phyloP scores from a whole-genome alignment of 2,797 vertebrate genomes.

The Coregonus ussuriensis region DNA sequence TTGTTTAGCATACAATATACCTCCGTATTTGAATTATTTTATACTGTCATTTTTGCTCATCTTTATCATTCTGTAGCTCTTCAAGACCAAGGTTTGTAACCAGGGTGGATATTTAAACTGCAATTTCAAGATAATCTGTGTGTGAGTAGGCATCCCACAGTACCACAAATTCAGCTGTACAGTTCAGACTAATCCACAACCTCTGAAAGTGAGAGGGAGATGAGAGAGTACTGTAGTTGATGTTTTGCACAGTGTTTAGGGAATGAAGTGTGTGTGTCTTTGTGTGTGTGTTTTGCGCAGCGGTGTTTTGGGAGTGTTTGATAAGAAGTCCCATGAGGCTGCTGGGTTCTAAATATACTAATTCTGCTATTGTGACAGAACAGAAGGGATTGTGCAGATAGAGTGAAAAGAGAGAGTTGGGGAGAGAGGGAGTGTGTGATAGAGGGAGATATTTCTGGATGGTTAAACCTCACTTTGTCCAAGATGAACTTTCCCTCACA shows the following conservation, averaged over 20 bases:
- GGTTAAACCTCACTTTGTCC: not conserved
- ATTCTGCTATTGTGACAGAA: conserved; percentile 58
- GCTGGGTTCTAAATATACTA: conserved; percentile 69
- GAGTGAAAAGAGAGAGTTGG: conserved; percentile 1
- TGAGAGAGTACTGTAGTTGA: conserved; percentile 28
- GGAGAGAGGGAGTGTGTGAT: conserved; percentile 6
- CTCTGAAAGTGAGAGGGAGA: conserved; percentile 26
- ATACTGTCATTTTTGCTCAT: too few relatives aligned
- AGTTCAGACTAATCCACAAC: not conserved
- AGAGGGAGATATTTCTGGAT: not conserved
- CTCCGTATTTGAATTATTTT: too few relatives aligned
- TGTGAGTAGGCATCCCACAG: not conserved
- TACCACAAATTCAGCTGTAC: not conserved
- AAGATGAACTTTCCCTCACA: not conserved
- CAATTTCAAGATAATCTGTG: not conserved
- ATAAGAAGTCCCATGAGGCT: conserved; percentile 66
- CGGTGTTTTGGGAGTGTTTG: conserved; percentile 55
- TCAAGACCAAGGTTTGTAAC: too few relatives aligned
- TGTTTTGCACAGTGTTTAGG: conserved; percentile 16
- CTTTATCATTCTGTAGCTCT: too few relatives aligned
- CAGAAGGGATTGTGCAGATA: not conserved
- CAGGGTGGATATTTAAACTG: conserved; percentile 2
- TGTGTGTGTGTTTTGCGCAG: conserved; percentile 22
- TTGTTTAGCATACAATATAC: too few relatives aligned
- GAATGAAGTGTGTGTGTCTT: conserved; percentile 29